A percentile compares a stretch with the other conserved stretches of the same genome.
These are phyloP conservation scores for Caenorhabditis panamensis DNA, from an alignment of 2,888 invertebrate species.

Conservation along the genomic window DNA sequence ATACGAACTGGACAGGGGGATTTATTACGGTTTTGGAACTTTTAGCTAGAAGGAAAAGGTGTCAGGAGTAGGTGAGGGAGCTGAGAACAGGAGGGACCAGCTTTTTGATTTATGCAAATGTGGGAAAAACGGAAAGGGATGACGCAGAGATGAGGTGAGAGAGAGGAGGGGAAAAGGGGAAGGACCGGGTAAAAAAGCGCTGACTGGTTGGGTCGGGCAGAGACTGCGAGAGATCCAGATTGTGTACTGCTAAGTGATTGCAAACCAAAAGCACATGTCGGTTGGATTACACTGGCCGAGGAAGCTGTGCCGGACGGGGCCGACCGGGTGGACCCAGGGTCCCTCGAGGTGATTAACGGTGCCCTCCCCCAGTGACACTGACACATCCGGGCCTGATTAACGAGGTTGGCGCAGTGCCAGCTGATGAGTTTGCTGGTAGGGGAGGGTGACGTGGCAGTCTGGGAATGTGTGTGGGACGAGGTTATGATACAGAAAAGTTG, in stretches of 20 bases:
- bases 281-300: constrained; percentile 45
- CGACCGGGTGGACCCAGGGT: constrained; percentile 15
- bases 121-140: constrained; percentile 20
- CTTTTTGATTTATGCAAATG: constrained; percentile 48
- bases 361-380: background rate
- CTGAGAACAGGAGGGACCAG: constrained; percentile 11
- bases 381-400: constrained; percentile 46
- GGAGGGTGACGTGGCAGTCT: background rate
- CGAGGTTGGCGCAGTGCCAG: constrained; percentile 43
- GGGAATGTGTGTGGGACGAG: constrained; percentile 4
- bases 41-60: constrained; percentile 21
- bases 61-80: background rate
- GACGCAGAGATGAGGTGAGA: too few relatives aligned
- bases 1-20: background rate
- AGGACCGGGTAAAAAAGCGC: background rate
- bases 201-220: constrained; percentile 34
- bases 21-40: constrained; percentile 1
- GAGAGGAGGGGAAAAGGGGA: too few relatives aligned
- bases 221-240: constrained; percentile 5
- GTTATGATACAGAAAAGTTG: constrained; percentile 10
- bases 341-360: constrained; percentile 53
- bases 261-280: constrained; percentile 58
- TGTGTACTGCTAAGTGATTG: constrained; percentile 51
- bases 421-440: constrained; percentile 12
- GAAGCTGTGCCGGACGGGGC: constrained; percentile 7